A percentile compares a stretch with the other conserved stretches of the same genome.
Evolutionary conservation across 1,140 invertebrate genomes (phyloP).

Genomic region (Lucilia cuprina): DNA sequence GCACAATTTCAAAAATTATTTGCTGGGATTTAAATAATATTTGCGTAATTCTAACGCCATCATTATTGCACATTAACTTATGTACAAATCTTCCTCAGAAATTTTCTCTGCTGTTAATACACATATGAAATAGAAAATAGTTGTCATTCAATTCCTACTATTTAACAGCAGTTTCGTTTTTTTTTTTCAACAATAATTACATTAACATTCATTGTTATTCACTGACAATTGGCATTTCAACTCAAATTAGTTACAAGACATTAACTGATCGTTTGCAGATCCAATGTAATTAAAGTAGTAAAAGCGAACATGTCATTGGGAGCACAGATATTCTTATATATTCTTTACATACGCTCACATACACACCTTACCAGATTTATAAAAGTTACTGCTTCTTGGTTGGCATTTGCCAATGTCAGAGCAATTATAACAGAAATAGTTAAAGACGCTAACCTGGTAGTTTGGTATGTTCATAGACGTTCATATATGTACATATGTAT

Average conservation of each 20-base stretch:
- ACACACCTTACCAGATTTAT: neutral
- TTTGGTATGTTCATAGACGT: too few species aligned
- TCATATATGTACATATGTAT: too few species aligned
- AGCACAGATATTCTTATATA: neutral
- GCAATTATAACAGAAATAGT: slow-evolving; percentile 25
- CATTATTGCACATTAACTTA: too few species aligned
- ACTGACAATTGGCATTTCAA: slow-evolving; percentile 41
- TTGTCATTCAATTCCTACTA: neutral
- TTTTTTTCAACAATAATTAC: slow-evolving; percentile 28
- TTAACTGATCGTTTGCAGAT: slow-evolving; percentile 38
- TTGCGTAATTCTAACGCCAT: too few species aligned
- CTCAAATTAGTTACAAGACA: slow-evolving; percentile 40
- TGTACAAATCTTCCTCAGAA: too few species aligned
- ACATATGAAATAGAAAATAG: neutral
- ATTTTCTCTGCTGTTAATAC: too few species aligned
- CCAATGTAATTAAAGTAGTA: slow-evolving; percentile 23
- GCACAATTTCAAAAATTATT: too few species aligned
- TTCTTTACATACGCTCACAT: neutral
- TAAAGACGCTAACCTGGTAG: neutral
- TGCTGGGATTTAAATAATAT: too few species aligned
- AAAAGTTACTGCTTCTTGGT: neutral
- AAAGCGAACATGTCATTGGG: slow-evolving; percentile 13
- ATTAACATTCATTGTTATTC: slow-evolving; percentile 38
- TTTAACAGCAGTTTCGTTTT: neutral
- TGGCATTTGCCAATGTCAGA: slow-evolving; percentile 18